Base-by-base conservation (phyloP, 2,888 invertebrate species). In the Monoplex corrugatus region DNA sequence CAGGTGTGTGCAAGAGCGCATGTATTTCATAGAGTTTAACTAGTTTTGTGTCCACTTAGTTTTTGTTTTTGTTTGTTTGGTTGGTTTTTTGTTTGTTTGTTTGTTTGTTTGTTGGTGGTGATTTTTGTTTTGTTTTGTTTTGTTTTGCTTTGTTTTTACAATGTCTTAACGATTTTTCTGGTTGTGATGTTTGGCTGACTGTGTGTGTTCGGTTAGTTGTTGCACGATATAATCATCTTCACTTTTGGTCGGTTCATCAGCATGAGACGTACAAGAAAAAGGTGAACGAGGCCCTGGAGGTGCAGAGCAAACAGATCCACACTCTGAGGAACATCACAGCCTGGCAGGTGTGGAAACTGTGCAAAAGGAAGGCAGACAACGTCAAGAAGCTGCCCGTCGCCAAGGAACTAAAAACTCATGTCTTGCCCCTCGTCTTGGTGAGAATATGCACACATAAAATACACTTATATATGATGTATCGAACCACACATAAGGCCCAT, bases 331-430 rank as follows among this genome's bases (percentile, higher is more conserved):
- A 63, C 80, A 68, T 57, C 23, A 50, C 87, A 23, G 83, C 90
- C 78, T 90, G 90, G 90, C 72, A 80, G 28, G 87, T 89, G 45
- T 90, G 90, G 90, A 75, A 72, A 38, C 50, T 89, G 75, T 90
- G 90, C 44, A 86, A 89, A 1, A 57, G 87, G 57, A 84, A 50
- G 28, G 40, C 43, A 1, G 45, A 63, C 44, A 88, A 75, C n/a
- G 89, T 90, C n/a, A 50, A 87, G n/a, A 28, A 40, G 23, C 87
- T 90, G 35, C 40, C 84, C 10, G 87, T 90, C 6, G 43, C 87
- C 44, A 87, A 85, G 40, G 90, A 90, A 38, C 35, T 90, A 45
- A 89, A 89, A 80, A 90, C 83, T 3, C 84, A 50, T 50, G 89
- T 90, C 16, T 80, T 90, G 40, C 90, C 90, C 32, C 78, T 87